Evolutionary conservation across 1,140 invertebrate genomes (phyloP).

Genomic region (Ips nitidus): DNA sequence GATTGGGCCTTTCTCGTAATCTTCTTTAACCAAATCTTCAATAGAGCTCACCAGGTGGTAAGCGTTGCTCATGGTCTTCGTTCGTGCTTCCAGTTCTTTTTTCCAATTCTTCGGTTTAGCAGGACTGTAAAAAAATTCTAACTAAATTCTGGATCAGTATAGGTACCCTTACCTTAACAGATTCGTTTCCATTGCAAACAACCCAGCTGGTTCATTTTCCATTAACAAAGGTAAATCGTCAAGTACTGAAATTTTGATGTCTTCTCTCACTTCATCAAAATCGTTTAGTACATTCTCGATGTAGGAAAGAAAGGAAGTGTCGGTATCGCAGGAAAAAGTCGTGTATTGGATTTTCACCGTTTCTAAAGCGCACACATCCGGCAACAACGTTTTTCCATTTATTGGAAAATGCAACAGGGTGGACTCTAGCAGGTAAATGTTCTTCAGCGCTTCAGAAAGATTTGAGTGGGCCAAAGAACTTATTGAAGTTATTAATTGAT

Average conservation of each 20-base stretch:
- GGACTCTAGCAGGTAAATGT: conserved; percentile 39
- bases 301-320: conserved; percentile 16
- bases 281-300: conserved; percentile 34
- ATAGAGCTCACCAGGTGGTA: conserved; percentile 29
- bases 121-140: conserved; percentile 7
- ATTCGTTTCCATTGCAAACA: conserved; percentile 20
- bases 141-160: background rate
- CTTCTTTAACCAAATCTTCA: conserved; percentile 21
- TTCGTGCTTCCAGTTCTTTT: conserved; percentile 23
- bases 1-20: background rate
- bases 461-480: conserved; percentile 36
- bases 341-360: conserved; percentile 27
- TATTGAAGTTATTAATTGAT: conserved; percentile 34
- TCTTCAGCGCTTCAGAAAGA: conserved; percentile 23
- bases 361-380: conserved; percentile 22
- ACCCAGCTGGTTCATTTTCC: conserved; percentile 15
- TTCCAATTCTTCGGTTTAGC: conserved; percentile 20
- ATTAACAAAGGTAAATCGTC: conserved; percentile 7
- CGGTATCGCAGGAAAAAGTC: background rate
- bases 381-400: conserved; percentile 37
- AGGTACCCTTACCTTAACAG: conserved; percentile 14
- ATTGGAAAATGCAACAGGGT: conserved; percentile 39
- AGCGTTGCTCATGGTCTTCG: conserved; percentile 27
- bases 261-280: conserved; percentile 24
- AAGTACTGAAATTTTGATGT: conserved; percentile 28